phyloP scores from a whole-genome alignment of 2,888 invertebrate species.

The Rhopalosiphum nymphaeae region DNA sequence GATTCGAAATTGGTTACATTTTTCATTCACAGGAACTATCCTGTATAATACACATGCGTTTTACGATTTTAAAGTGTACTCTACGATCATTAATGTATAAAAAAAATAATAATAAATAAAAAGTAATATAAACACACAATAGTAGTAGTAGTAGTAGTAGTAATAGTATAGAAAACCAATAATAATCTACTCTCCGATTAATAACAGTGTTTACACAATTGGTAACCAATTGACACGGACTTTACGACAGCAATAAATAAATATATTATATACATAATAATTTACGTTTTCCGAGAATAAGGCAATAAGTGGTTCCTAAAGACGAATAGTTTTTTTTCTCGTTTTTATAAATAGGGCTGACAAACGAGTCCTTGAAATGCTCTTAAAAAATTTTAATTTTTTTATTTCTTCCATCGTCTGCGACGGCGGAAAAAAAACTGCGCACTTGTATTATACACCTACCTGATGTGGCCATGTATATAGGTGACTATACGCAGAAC shows the following conservation, averaged over 20 bases:
- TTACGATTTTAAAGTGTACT: neutral
- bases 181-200: neutral
- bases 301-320: conserved; percentile 22
- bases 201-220: conserved; percentile 26
- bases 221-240: conserved; percentile 5
- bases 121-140: neutral
- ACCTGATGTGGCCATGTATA: neutral
- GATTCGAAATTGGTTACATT: neutral
- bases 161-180: neutral
- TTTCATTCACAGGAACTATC: neutral
- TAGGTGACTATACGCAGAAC: neutral
- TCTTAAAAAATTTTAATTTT: conserved; percentile 12
- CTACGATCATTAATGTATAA: neutral
- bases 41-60: neutral
- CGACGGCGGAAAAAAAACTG: neutral
- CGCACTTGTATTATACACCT: neutral
- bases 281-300: conserved; percentile 28
- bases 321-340: neutral
- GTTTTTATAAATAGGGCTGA: neutral
- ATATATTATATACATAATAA: neutral
- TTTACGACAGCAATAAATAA: conserved; percentile 4
- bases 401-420: neutral
- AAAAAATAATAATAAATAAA: neutral
- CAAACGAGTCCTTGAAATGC: neutral
- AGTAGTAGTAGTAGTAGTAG: neutral